These are phyloP conservation scores for Cryptocheilus praepositus DNA, from an alignment of 2,888 invertebrate species.

Conservation along the genomic window DNA sequence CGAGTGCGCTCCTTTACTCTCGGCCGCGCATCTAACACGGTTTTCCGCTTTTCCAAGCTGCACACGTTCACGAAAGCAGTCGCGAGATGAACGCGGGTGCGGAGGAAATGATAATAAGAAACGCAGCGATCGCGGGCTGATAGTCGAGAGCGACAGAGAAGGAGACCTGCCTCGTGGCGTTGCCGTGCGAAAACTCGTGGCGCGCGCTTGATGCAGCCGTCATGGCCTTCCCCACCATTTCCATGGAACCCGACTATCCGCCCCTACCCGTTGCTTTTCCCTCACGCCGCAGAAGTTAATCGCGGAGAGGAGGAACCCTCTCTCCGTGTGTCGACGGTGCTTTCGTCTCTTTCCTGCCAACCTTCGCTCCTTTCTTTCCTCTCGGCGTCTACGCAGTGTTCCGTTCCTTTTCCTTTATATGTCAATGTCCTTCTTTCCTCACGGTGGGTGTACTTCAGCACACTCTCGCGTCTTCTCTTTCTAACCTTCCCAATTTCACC, in stretches of 20 bases:
- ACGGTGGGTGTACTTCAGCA: too few species aligned
- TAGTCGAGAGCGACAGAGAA: conserved; percentile 6
- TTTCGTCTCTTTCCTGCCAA: not conserved
- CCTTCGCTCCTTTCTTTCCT: too few species aligned
- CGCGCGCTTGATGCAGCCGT: conserved; percentile 52
- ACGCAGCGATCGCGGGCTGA: not conserved
- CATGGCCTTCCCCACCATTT: conserved; percentile 31
- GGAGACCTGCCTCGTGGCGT: conserved; percentile 50
- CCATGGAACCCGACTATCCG: conserved; percentile 19
- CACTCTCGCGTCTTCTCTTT: too few species aligned
- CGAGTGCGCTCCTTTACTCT: too few species aligned
- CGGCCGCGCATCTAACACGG: not conserved
- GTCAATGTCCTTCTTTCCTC: too few species aligned
- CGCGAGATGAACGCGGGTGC: not conserved
- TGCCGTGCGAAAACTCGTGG: conserved; percentile 63
- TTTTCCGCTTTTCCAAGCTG: not conserved
- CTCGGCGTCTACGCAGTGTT: too few species aligned
- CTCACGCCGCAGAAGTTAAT: conserved; percentile 37
- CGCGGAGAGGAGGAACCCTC: conserved; percentile 47
- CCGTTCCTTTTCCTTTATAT: too few species aligned
- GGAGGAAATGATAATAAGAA: not conserved
- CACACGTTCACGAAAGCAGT: not conserved
- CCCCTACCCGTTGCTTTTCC: conserved; percentile 10
- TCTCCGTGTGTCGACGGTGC: conserved; percentile 8
- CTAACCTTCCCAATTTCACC: too few species aligned